Conservation (phyloP, 2,888 invertebrate genomes). For the Dicyrtoma fusca region DNA sequence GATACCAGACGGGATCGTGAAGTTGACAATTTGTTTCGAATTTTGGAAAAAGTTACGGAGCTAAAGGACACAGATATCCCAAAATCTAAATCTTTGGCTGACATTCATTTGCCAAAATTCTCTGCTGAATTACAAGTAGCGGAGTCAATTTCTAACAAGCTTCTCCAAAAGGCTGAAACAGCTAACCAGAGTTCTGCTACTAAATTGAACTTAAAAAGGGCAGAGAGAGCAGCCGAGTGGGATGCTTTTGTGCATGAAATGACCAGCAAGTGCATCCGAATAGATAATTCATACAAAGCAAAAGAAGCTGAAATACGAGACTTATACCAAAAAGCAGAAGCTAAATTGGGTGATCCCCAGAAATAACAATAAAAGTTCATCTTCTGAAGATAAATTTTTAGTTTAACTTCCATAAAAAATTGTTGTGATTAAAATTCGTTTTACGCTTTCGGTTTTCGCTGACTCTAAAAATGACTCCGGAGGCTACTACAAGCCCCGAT, state of each 20-base stretch:
- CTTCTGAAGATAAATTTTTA: too few relatives aligned
- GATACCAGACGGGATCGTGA: constrained; percentile 78
- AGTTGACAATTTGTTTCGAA: constrained; percentile 75
- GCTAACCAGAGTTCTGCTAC: constrained; percentile 40
- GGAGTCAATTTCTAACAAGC: constrained; percentile 53
- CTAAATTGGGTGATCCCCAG: constrained; percentile 61
- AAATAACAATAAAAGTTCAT: too few relatives aligned
- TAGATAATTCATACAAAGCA: constrained; percentile 76
- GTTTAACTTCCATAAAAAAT: not conserved
- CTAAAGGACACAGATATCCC: constrained; percentile 75
- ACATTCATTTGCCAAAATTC: constrained; percentile 67
- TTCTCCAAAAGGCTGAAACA: constrained; percentile 42
- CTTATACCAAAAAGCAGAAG: constrained; percentile 75
- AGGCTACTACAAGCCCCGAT: not conserved
- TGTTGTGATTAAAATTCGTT: not conserved
- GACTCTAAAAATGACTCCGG: not conserved
- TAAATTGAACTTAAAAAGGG: constrained; percentile 62
- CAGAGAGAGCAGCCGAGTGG: constrained; percentile 68
- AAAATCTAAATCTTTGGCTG: constrained; percentile 68
- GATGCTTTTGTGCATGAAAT: constrained; percentile 77
- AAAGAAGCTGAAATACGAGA: constrained; percentile 77
- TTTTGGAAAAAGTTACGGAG: constrained; percentile 76
- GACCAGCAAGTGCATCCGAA: constrained; percentile 73
- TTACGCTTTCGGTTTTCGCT: not conserved
- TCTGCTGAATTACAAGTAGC: constrained; percentile 71